These are phyloP conservation scores for Pycnomerus fuliginosus DNA, from an alignment of 2,888 invertebrate species.

Conservation along the genomic window DNA sequence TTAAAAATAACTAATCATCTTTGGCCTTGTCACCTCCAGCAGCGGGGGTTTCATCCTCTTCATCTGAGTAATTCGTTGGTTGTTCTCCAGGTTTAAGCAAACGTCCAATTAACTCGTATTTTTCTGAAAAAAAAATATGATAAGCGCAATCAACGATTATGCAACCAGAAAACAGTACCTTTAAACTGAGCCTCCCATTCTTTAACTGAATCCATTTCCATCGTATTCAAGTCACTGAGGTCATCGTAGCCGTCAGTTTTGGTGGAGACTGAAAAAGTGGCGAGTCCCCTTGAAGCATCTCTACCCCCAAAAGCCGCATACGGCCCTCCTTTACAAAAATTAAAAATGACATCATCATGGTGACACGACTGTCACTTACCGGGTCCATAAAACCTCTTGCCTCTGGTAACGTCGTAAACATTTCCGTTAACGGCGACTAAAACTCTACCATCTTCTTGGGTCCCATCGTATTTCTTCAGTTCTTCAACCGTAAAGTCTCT, in stretches of 20 bases:
- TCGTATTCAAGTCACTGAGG: conserved; percentile 85
- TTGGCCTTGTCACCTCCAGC: conserved; percentile 52
- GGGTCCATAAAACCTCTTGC: conserved; percentile 90
- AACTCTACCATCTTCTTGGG: conserved; percentile 81
- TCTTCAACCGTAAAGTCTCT: conserved; percentile 89
- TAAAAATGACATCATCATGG: conserved; percentile 22
- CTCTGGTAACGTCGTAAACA: conserved; percentile 92
- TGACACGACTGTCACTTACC: conserved; percentile 59
- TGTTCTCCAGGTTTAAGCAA: conserved; percentile 89
- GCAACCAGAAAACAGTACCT: conserved; percentile 61
- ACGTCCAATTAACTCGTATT: conserved; percentile 88
- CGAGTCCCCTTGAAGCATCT: conserved; percentile 93
- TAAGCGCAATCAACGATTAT: background rate
- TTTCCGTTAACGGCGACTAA: conserved; percentile 92
- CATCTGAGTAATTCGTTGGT: conserved; percentile 87
- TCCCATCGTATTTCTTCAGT: conserved; percentile 83
- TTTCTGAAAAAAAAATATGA: conserved; percentile 63
- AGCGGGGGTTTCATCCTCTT: conserved; percentile 61
- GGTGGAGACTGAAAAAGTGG: conserved; percentile 84
- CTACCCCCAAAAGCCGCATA: conserved; percentile 93
- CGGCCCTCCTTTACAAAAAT: conserved; percentile 75
- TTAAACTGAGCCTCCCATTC: conserved; percentile 98
- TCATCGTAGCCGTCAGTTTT: conserved; percentile 85
- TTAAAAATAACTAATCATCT: conserved; percentile 37
- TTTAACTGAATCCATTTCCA: conserved; percentile 92